Evolutionary conservation across 1,140 invertebrate genomes (phyloP).

Genomic region (Conus betulinus): DNA sequence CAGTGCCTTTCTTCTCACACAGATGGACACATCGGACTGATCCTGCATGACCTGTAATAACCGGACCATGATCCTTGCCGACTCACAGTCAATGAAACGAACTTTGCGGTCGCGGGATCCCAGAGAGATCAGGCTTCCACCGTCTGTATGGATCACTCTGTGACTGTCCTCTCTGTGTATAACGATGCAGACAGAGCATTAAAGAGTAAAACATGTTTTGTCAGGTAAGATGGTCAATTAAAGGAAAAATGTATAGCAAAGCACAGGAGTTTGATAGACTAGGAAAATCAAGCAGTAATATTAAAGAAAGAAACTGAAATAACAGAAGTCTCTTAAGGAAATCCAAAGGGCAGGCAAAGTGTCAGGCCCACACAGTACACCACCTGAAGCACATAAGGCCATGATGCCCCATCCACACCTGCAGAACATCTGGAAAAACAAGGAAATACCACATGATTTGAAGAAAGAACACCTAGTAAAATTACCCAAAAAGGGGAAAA

Average conservation of each 20-base stretch:
- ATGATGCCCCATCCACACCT: no score
- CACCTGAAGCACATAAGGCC: no score
- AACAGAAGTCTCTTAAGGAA: no score
- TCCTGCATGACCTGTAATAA: conserved; percentile 74
- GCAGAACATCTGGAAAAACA: no score
- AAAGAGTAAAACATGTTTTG: neutral
- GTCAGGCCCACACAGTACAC: no score
- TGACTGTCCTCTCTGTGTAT: conserved; percentile 66
- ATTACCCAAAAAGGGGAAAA: no score
- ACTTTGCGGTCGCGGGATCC: conserved; percentile 72
- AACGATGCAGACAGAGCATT: neutral
- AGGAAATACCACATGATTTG: no score
- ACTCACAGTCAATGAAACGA: conserved; percentile 69
- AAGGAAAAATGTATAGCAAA: neutral
- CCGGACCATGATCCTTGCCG: conserved; percentile 60
- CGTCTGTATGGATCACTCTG: conserved; percentile 72
- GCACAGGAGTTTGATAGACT: neutral
- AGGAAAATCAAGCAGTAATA: no score
- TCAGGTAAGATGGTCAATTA: neutral
- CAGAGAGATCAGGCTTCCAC: conserved; percentile 67
- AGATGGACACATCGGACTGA: conserved; percentile 71
- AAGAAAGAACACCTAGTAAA: no score
- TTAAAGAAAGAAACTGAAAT: no score
- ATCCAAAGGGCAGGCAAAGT: no score
- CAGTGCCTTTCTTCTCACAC: conserved; percentile 62